A percentile compares a stretch with the other conserved stretches of the same genome.
phyloP scores from a whole-genome alignment of 2,888 invertebrate genomes.

The Periphyllus acericola region DNA sequence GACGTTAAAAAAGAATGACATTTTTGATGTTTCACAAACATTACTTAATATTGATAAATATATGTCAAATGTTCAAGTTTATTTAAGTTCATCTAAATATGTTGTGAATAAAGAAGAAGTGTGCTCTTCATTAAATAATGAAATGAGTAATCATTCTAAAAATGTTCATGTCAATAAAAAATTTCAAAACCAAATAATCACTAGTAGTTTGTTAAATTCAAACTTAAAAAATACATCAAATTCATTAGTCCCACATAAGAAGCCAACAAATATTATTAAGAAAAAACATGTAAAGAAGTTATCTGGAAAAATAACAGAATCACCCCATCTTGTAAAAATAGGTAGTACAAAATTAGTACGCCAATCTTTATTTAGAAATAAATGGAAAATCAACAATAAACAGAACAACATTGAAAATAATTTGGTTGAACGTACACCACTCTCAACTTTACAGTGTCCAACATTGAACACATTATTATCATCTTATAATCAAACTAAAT shows the following conservation, averaged over 20 bases:
- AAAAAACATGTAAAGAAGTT: constrained; percentile 29
- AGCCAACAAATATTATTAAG: constrained; percentile 13
- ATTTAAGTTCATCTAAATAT: constrained; percentile 39
- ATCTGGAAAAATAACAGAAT: constrained; percentile 12
- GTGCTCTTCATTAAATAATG: background rate
- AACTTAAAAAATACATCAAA: constrained; percentile 19
- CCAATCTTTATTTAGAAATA: constrained; percentile 49
- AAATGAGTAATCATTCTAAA: constrained; percentile 20
- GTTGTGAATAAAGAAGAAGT: constrained; percentile 30
- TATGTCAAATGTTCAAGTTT: constrained; percentile 32
- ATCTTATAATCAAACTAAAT: constrained; percentile 39
- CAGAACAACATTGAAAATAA: background rate
- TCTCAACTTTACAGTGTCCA: constrained; percentile 28
- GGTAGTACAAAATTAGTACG: constrained; percentile 52
- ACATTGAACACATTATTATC: background rate
- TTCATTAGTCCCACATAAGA: constrained; percentile 15
- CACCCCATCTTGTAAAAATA: constrained; percentile 40
- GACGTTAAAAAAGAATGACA: background rate
- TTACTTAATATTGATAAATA: constrained; percentile 48
- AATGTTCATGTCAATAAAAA: constrained; percentile 59
- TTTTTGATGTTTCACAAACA: constrained; percentile 19
- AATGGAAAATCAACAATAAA: constrained; percentile 42
- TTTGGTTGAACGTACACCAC: constrained; percentile 14
- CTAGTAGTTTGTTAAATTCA: constrained; percentile 6
- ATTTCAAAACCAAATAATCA: constrained; percentile 45